Evolutionary conservation across 2,888 invertebrate species (phyloP).

Genomic region (Trissolcus japonicus): DNA sequence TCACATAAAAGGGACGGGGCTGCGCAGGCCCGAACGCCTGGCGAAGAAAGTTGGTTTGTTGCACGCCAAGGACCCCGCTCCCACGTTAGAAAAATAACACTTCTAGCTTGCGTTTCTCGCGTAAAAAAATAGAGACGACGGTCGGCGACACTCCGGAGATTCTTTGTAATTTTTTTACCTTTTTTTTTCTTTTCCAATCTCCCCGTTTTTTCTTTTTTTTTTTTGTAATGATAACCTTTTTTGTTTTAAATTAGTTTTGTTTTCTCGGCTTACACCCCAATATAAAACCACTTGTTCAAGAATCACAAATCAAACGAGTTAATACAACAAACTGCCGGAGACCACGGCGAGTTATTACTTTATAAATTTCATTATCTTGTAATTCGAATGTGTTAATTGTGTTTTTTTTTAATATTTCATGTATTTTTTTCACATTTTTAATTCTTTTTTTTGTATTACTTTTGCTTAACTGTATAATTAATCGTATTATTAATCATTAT

Average conservation of each 20-base stretch:
- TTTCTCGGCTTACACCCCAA: conserved; percentile 15
- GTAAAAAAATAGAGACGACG: conserved; percentile 54
- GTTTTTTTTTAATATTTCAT: not conserved
- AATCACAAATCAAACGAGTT: conserved; percentile 50
- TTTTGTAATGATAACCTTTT: conserved; percentile 8
- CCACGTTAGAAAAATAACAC: conserved; percentile 46
- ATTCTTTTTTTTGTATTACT: conserved; percentile 32
- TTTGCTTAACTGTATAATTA: conserved; percentile 29
- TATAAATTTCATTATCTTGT: conserved; percentile 1
- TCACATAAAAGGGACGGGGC: conserved; percentile 42
- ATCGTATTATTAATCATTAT: conserved; percentile 29
- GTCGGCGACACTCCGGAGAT: conserved; percentile 31
- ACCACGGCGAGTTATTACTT: not conserved
- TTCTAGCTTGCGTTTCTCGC: conserved; percentile 37
- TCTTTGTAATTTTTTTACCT: conserved; percentile 16
- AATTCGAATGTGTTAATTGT: conserved; percentile 17
- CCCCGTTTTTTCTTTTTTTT: conserved; percentile 9
- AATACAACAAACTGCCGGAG: conserved; percentile 32
- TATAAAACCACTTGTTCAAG: conserved; percentile 40
- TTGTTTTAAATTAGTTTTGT: conserved; percentile 6
- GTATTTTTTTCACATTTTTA: conserved; percentile 1
- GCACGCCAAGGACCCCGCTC: conserved; percentile 26
- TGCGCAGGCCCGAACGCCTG: not conserved
- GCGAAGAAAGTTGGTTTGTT: conserved; percentile 18
- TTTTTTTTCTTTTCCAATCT: conserved; percentile 1